Percentiles rank a stretch among this genome's conserved stretches.
These are phyloP conservation scores for Vireo altiloquus DNA, from an alignment of 2,113 vertebrate genomes.

Conservation along the genomic window DNA sequence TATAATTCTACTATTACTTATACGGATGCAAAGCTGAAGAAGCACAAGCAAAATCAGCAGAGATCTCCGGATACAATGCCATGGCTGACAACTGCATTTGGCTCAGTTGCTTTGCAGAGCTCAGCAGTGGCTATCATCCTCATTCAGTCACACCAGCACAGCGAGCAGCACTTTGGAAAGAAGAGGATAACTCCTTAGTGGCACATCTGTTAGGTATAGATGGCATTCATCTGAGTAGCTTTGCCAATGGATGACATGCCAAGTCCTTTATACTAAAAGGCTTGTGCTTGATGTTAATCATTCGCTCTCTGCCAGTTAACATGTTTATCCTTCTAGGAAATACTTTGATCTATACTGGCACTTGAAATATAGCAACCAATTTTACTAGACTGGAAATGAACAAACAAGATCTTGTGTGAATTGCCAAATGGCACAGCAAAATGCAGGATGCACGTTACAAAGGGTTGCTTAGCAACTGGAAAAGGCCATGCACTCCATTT, in stretches of 20 bases:
- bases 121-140: background rate
- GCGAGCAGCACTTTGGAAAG: background rate
- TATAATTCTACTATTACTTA: background rate
- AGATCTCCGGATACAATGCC: background rate
- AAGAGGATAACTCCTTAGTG: constrained; percentile 23
- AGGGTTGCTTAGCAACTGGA: constrained; percentile 60
- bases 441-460: constrained; percentile 25
- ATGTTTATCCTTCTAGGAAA: constrained; percentile 69
- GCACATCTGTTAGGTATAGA: constrained; percentile 58
- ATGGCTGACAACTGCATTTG: background rate
- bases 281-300: constrained; percentile 62
- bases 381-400: constrained; percentile 67
- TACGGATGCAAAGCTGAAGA: background rate
- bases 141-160: constrained; percentile 16
- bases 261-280: constrained; percentile 52
- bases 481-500: constrained; percentile 44
- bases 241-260: constrained; percentile 52
- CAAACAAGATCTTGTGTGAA: constrained; percentile 51
- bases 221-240: constrained; percentile 41
- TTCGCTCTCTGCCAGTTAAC: constrained; percentile 59
- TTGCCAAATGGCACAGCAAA: constrained; percentile 62
- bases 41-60: background rate
- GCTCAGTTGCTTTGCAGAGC: background rate
- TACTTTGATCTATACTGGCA: constrained; percentile 66
- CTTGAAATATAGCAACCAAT: constrained; percentile 62